Percentiles rank a stretch among this genome's conserved stretches.
These are phyloP conservation scores for Ophioninae sp. DNA, from an alignment of 2,888 invertebrate genomes.

Conservation along the genomic window DNA sequence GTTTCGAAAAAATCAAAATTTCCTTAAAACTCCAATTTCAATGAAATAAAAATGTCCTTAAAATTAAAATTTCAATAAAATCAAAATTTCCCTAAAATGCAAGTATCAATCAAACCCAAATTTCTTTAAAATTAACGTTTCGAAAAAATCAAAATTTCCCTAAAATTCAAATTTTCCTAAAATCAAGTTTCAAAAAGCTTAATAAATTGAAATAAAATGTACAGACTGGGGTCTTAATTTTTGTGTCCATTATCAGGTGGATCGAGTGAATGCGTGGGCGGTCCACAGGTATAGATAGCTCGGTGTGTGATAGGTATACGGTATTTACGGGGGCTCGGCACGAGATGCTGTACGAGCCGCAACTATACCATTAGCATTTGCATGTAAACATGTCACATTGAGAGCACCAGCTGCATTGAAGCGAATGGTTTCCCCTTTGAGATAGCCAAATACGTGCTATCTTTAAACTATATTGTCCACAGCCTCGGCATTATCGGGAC, in stretches of 20 bases:
- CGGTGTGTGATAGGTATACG: background rate
- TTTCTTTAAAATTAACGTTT: too few species aligned
- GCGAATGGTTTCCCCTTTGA: conserved; percentile 49
- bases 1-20: too few species aligned
- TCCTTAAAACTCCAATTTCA: too few species aligned
- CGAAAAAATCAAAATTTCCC: too few species aligned
- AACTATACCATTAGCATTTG: conserved; percentile 48
- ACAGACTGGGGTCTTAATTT: background rate
- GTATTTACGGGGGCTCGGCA: conserved; percentile 1
- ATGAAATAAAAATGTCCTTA: too few species aligned
- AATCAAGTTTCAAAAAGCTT: background rate
- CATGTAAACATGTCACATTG: conserved; percentile 52
- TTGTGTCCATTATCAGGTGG: background rate
- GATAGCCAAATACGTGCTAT: conserved; percentile 52
- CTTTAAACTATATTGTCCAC: conserved; percentile 37
- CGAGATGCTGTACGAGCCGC: conserved; percentile 31
- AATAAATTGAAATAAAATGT: background rate
- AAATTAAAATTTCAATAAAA: too few species aligned
- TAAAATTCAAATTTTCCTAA: too few species aligned
- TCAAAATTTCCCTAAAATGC: too few species aligned
- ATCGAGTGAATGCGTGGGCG: background rate
- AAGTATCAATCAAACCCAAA: too few species aligned
- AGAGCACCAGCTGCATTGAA: conserved; percentile 40
- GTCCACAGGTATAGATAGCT: background rate
- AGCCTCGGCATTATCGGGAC: conserved; percentile 27